These are phyloP conservation scores for Pseudochirops cupreus DNA, from an alignment of 2,797 vertebrate species.

Conservation along the genomic window DNA sequence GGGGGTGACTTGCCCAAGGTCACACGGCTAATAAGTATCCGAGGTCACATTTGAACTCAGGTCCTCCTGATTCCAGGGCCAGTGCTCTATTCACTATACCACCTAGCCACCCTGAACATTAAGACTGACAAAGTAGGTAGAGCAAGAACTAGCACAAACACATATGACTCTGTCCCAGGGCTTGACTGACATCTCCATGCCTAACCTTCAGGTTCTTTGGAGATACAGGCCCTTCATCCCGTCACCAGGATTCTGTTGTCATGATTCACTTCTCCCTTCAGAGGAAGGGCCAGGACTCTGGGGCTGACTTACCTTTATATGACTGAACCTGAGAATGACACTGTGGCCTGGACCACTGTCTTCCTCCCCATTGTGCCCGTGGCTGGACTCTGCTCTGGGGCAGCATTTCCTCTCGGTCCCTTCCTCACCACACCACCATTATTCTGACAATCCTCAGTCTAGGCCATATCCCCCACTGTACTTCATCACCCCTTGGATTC, in stretches of 20 bases:
- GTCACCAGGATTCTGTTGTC: neutral
- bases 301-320: neutral
- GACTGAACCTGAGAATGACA: neutral
- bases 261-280: neutral
- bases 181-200: neutral
- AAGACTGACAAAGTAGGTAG: neutral
- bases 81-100: too few species aligned
- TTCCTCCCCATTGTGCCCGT: neutral
- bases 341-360: neutral
- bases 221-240: neutral
- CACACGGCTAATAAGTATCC: too few species aligned
- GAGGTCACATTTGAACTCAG: too few species aligned
- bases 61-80: too few species aligned
- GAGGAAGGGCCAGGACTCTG: neutral
- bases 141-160: neutral
- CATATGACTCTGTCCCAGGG: neutral
- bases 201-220: neutral
- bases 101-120: neutral
- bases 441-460: neutral
- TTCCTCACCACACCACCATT: neutral
- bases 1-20: too few species aligned
- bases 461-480: neutral
- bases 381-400: neutral
- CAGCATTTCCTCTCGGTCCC: neutral
- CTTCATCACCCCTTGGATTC: neutral